Percentiles rank a stretch among this genome's conserved stretches.
phyloP scores from a whole-genome alignment of 2,797 vertebrate genomes.

The Scleropages formosus region DNA sequence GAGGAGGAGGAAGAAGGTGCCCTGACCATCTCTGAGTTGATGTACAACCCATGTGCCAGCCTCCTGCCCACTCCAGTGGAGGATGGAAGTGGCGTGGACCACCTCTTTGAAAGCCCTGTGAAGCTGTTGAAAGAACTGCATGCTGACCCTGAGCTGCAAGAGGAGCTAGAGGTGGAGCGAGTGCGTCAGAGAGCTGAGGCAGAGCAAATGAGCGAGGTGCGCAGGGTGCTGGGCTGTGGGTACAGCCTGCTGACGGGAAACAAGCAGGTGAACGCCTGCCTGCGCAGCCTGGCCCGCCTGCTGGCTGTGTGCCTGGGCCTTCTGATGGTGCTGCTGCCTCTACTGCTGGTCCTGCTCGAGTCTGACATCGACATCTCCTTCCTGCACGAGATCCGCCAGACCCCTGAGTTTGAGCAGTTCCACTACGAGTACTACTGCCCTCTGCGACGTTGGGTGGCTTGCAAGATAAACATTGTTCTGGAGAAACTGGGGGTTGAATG shows the following conservation, averaged over 20 bases:
- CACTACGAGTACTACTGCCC: constrained; percentile 95
- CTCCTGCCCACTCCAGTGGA: constrained; percentile 85
- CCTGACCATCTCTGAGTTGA: constrained; percentile 86
- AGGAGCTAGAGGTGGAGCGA: constrained; percentile 76
- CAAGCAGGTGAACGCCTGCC: constrained; percentile 78
- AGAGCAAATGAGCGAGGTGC: constrained; percentile 70
- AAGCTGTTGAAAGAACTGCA: constrained; percentile 83
- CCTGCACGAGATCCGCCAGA: constrained; percentile 94
- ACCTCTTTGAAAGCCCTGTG: constrained; percentile 85
- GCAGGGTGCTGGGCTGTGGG: constrained; percentile 70
- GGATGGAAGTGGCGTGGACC: constrained; percentile 78
- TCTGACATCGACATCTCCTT: constrained; percentile 94
- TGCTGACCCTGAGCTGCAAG: constrained; percentile 84
- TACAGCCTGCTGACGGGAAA: constrained; percentile 80
- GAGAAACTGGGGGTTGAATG: constrained; percentile 83
- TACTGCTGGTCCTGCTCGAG: constrained; percentile 91
- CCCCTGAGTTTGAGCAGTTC: constrained; percentile 95
- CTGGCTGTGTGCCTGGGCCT: constrained; percentile 82
- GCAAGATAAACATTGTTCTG: constrained; percentile 80
- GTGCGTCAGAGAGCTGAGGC: constrained; percentile 82
- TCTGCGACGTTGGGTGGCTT: constrained; percentile 87
- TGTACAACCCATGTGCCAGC: constrained; percentile 89
- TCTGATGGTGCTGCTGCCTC: constrained; percentile 84
- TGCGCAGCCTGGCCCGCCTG: constrained; percentile 85
- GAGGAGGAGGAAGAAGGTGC: constrained; percentile 56